A percentile compares a stretch with the other conserved stretches of the same genome.
Conservation (phyloP, 1,140 invertebrate genomes). For the Caenorhabditis remanei region DNA sequence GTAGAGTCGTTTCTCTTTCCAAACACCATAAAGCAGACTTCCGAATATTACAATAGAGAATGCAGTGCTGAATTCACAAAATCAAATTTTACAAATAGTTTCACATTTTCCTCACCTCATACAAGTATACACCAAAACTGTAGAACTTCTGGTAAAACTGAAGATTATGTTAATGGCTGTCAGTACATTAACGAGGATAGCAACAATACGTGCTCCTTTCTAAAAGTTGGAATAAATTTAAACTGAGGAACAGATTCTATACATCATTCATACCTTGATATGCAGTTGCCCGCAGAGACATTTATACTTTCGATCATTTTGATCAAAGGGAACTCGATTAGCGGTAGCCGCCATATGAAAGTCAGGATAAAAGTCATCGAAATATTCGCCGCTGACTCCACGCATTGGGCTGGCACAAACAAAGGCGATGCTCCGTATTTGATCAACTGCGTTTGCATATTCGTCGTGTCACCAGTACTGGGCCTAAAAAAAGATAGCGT, state of each 20-base stretch:
- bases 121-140: slow-evolving; percentile 71
- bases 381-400: slow-evolving; percentile 45
- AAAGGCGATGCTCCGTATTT: slow-evolving; percentile 39
- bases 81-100: background rate
- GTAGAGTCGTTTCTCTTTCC: slow-evolving; percentile 75
- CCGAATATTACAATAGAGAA: slow-evolving; percentile 77
- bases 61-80: slow-evolving; percentile 59
- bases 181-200: slow-evolving; percentile 67
- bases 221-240: slow-evolving; percentile 42
- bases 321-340: slow-evolving; percentile 61
- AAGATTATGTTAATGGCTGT: slow-evolving; percentile 72
- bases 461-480: slow-evolving; percentile 43
- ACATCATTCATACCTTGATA: slow-evolving; percentile 52
- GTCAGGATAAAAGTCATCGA: slow-evolving; percentile 52
- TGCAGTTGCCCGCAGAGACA: slow-evolving; percentile 59
- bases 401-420: slow-evolving; percentile 51
- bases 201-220: slow-evolving; percentile 72
- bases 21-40: slow-evolving; percentile 72
- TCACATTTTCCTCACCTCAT: slow-evolving; percentile 33
- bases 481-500: slow-evolving; percentile 29
- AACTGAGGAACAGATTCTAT: background rate
- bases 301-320: slow-evolving; percentile 64
- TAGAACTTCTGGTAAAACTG: slow-evolving; percentile 70
- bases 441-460: slow-evolving; percentile 56
- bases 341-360: slow-evolving; percentile 43